These are phyloP conservation scores for Danio jaintianensis DNA, from an alignment of 2,797 vertebrate genomes.

Conservation along the genomic window DNA sequence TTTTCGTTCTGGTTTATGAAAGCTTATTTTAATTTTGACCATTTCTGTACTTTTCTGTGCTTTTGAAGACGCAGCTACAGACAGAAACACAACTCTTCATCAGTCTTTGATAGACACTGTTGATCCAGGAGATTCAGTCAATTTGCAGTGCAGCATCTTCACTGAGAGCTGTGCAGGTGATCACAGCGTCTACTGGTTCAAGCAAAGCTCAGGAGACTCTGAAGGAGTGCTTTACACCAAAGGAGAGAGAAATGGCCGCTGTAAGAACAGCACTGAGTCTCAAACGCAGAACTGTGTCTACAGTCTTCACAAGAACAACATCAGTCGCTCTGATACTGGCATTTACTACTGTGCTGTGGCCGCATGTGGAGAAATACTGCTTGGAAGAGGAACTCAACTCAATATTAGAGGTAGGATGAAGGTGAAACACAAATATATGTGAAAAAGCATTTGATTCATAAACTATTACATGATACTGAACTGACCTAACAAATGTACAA, in stretches of 20 bases:
- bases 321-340: conserved; percentile 60
- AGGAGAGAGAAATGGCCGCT: conserved; percentile 45
- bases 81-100: background rate
- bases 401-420: background rate
- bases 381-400: conserved; percentile 41
- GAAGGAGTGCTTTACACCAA: conserved; percentile 52
- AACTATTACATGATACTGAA: too few relatives aligned
- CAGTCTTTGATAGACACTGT: conserved; percentile 37
- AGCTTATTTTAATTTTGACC: too few relatives aligned
- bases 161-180: conserved; percentile 55
- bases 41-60: too few relatives aligned
- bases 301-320: conserved; percentile 56
- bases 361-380: conserved; percentile 60
- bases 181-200: conserved; percentile 58
- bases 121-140: conserved; percentile 53
- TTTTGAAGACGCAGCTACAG: too few relatives aligned
- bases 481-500: too few relatives aligned
- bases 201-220: conserved; percentile 50
- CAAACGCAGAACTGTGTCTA: conserved; percentile 61
- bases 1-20: too few relatives aligned
- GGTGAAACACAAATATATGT: too few relatives aligned
- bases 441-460: too few relatives aligned
- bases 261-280: background rate
- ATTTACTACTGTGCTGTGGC: conserved; percentile 70
- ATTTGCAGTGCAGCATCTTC: conserved; percentile 63